Evolutionary conservation across 2,113 vertebrate species (phyloP).

Genomic region (Casuarius casuarius): DNA sequence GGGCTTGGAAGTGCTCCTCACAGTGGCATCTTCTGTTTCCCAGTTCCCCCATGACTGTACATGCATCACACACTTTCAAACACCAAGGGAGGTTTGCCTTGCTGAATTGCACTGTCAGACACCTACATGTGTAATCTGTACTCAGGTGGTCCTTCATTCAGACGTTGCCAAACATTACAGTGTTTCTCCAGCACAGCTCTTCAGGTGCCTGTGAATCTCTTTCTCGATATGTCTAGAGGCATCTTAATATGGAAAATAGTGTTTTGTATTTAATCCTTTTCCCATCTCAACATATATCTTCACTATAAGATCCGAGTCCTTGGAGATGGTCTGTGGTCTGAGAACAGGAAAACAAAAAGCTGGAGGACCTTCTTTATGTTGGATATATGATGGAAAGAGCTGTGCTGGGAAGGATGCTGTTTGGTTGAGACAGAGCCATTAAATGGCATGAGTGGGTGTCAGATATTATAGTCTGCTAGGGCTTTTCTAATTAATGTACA

Average conservation of each 20-base stretch:
- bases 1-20: background rate
- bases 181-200: background rate
- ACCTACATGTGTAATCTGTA: background rate
- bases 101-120: background rate
- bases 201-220: background rate
- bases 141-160: background rate
- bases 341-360: background rate
- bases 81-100: background rate
- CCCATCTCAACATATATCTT: background rate
- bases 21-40: background rate
- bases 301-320: background rate
- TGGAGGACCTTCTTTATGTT: background rate
- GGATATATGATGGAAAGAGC: background rate
- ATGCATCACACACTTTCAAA: background rate
- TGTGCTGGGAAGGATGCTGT: background rate
- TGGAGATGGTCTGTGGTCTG: background rate
- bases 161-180: background rate
- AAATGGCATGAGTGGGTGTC: background rate
- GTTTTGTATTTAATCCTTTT: background rate
- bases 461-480: background rate
- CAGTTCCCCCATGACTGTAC: background rate
- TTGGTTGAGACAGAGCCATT: background rate
- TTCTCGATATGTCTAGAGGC: background rate
- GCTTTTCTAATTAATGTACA: background rate
- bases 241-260: background rate